Conservation (phyloP, 2,888 invertebrate genomes). For the Cephus nigrinus region DNA sequence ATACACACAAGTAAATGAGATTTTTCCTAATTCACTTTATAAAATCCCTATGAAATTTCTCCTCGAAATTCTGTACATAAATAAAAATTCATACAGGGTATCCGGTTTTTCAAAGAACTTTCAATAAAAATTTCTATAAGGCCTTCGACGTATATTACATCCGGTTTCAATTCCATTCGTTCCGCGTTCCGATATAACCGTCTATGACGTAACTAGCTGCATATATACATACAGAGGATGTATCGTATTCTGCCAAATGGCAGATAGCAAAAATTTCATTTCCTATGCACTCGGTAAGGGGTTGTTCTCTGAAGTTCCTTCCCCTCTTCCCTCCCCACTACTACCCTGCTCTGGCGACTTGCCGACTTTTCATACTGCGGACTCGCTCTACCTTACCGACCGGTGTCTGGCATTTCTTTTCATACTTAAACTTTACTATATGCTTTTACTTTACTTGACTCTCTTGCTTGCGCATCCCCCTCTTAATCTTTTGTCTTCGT, state of each 20-base stretch:
- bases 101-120: not conserved
- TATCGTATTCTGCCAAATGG: not conserved
- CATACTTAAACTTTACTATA: not conserved
- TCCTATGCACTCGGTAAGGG: not conserved
- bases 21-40: not conserved
- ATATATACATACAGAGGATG: not conserved
- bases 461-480: not conserved
- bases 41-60: not conserved
- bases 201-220: not conserved
- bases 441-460: not conserved
- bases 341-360: not conserved
- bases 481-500: not conserved
- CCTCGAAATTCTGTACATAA: not conserved
- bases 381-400: not conserved
- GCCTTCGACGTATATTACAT: not conserved
- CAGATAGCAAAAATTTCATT: not conserved
- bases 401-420: not conserved
- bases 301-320: not conserved
- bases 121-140: not conserved
- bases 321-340: accelerated
- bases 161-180: not conserved
- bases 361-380: not conserved
- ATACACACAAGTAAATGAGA: not conserved
- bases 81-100: not conserved
- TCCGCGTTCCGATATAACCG: not conserved